These are phyloP conservation scores for Scaptomyza hsui DNA, from an alignment of 1,140 invertebrate species.

Conservation along the genomic window DNA sequence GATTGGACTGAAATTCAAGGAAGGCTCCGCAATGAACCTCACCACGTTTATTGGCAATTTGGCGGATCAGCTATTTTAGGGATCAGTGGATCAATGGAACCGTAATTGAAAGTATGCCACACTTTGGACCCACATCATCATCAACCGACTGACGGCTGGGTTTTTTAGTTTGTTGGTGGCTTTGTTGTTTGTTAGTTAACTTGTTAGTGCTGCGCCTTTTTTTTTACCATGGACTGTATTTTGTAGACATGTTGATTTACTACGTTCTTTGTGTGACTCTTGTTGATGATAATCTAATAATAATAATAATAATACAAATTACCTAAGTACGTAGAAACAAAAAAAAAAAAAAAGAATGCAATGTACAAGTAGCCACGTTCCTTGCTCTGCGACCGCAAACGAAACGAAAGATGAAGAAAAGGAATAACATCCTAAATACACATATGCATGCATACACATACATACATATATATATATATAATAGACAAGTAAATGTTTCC, in stretches of 20 bases:
- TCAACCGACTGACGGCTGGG: constrained; percentile 25
- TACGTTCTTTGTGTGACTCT: constrained; percentile 67
- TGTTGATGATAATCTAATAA: constrained; percentile 53
- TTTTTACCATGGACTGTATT: constrained; percentile 68
- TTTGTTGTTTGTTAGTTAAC: constrained; percentile 61
- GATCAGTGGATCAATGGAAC: too few relatives aligned
- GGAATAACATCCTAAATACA: constrained; percentile 6
- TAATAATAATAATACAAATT: constrained; percentile 15
- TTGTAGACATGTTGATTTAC: constrained; percentile 66
- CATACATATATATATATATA: not conserved
- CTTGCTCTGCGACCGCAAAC: constrained; percentile 1
- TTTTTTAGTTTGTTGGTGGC: constrained; percentile 27
- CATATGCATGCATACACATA: not conserved
- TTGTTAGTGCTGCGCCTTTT: constrained; percentile 65
- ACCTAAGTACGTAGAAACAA: not conserved
- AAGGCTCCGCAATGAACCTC: constrained; percentile 77
- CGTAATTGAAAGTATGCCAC: constrained; percentile 37
- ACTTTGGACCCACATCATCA: not conserved
- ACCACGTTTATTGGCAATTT: constrained; percentile 76
- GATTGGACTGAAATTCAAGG: constrained; percentile 84
- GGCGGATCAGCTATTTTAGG: constrained; percentile 73
- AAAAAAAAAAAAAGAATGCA: constrained; percentile 3
- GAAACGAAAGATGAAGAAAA: not conserved
- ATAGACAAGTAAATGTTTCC: not conserved
- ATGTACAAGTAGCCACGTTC: constrained; percentile 25